Base-by-base conservation (phyloP, 1,140 invertebrate species). In the Caenorhabditis remanei region DNA sequence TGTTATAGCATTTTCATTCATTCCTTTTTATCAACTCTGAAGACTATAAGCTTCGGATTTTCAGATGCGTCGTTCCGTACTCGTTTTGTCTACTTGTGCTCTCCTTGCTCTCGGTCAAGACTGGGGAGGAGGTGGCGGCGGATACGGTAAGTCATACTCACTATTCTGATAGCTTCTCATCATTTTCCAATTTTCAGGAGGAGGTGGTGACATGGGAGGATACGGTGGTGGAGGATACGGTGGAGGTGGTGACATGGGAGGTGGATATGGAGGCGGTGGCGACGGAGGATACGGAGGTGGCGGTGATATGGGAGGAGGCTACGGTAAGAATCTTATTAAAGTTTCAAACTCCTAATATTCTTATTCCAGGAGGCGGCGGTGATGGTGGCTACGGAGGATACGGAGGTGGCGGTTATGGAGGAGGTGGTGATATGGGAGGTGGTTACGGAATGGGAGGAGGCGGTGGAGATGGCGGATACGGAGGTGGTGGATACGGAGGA, bases 61-160 rank as follows among this genome's bases (percentile, higher is more conserved):
- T 82, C 56, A 61, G 58, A 79, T 87, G 56, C 85, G 46, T 56
- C n/a, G 65, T 75, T 65, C 63, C n/a, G 61, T 88, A 4, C 56
- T 88, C 7, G n/a, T 82, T 8, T 48, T 88, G 13, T 85, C 84
- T 0, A 75, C 85, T 55, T 58, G 63, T 40, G 83, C 85, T 56
- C 48, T 75, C 21, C n/a, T 85, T 0, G 84, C 55, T 82, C 56
- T 53, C 50, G 89, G 67, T 55, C 90, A 90, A 86, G 90, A 90
- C 61, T 90, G 90, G 90, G 90, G 90, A 84, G 89, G 89, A 40
- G 71, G 71, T 63, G 87, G 87, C 43, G 85, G 87, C 43, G 85
- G 85, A 7, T 88, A 88, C 84, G 85, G 85, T 85, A 41, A 75
- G 85, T 56, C 8, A 24, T 8, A 24, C 3, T 61, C n/a, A 11